Evolutionary conservation across 2,888 invertebrate species (phyloP), one percentile per base, ranked within the genome.

Genomic region (Laspeyria flexula): DNA sequence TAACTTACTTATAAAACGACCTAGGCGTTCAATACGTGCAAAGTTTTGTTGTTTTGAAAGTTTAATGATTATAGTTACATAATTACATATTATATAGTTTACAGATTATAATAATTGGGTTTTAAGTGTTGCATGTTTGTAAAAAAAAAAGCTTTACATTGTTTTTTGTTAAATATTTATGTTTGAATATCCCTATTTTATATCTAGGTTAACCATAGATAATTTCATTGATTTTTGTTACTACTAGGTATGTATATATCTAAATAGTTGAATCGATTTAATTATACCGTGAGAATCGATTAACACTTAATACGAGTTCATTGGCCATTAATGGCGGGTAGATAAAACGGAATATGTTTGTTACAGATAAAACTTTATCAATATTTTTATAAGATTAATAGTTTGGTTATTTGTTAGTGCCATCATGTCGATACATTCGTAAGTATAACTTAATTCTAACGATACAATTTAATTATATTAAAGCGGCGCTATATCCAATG

Each of bases 201-300:
- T 7, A 7, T 25, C 25, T 25, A 7, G 3, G 7, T 18, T 7
- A 25, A 21, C 5, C 29, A 29, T 11, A 40, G 13, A 27, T 27
- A 30, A 25, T 4, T 29, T 49, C 46, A 51, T 42, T 49, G 11
- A 10, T 27, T 25, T 57, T 46, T 44, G 30, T 43, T n/a, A 25
- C 23, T n/a, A 21, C 9, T 18, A 10, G 27, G 10, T 21, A 27
- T 5, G 7, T 0, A 21, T 3, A 21, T 21, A 7, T 7, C 7
- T 6, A 39, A 1, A 37, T 10, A n/a, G 34, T 34, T 4, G 16
- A 34, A 21, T 11, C 23, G 37, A 21, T 37, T 37, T 23, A 37
- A 21, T 37, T 37, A 21, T 11, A 37, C 18, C 37, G 38, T 25
- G 38, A 25, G 25, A 38, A 38, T 12, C 13, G 10, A 38, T 38